Percentiles rank a stretch among this genome's conserved stretches.
These are phyloP conservation scores for Temnothorax nylanderi DNA, from an alignment of 1,140 invertebrate species.

Conservation along the genomic window DNA sequence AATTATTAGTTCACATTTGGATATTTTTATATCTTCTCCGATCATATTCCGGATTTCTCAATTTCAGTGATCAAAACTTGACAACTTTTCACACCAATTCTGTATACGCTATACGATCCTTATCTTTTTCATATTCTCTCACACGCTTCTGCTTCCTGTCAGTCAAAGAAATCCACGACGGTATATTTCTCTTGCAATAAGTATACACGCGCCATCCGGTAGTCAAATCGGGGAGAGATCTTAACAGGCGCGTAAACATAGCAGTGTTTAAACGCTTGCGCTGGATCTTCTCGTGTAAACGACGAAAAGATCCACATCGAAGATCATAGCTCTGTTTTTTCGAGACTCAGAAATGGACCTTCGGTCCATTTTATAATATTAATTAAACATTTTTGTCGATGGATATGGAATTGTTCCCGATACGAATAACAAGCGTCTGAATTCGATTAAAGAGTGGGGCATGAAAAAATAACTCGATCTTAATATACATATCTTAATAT, in stretches of 20 bases:
- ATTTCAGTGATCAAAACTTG: background rate
- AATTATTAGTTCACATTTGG: background rate
- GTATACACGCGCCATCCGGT: slow-evolving; percentile 17
- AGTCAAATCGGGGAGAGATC: slow-evolving; percentile 12
- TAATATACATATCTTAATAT: background rate
- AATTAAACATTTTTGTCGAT: background rate
- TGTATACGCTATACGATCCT: background rate
- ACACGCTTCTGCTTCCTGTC: slow-evolving; percentile 48
- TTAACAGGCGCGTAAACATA: slow-evolving; percentile 60
- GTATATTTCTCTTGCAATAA: slow-evolving; percentile 65
- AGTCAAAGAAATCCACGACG: slow-evolving; percentile 3
- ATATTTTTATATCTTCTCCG: background rate
- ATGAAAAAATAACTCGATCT: background rate
- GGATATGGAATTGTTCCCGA: background rate
- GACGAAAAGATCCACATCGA: slow-evolving; percentile 6
- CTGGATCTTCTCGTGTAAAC: background rate
- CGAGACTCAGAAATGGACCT: background rate
- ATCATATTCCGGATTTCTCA: background rate
- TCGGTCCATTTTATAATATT: too few relatives aligned
- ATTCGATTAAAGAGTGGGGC: background rate
- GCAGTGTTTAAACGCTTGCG: slow-evolving; percentile 44
- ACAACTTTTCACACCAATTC: background rate
- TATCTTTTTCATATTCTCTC: background rate
- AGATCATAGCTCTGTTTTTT: background rate
- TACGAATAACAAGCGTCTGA: background rate